phyloP scores from a whole-genome alignment of 2,797 vertebrate genomes.

The Sebastolobus alascanus region DNA sequence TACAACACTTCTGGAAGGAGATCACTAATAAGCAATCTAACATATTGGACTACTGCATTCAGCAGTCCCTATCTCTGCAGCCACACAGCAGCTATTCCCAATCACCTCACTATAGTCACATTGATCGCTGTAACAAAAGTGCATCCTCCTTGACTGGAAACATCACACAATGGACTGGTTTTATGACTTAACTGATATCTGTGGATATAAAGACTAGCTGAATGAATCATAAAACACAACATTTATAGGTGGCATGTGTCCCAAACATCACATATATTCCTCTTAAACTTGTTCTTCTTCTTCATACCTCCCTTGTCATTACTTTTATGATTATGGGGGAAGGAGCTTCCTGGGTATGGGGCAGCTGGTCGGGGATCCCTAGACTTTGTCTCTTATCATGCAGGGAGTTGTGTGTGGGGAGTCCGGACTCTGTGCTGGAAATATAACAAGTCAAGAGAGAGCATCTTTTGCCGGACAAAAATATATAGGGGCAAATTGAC shows the following conservation, averaged over 20 bases:
- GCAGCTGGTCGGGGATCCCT: neutral
- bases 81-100: neutral
- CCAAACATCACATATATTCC: neutral
- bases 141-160: neutral
- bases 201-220: neutral
- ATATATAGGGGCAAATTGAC: slow-evolving; percentile 3
- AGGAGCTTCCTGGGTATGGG: neutral
- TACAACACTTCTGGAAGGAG: slow-evolving; percentile 56
- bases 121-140: slow-evolving; percentile 15
- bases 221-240: neutral
- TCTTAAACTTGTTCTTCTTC: neutral
- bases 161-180: slow-evolving; percentile 2
- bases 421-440: neutral
- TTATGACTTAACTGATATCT: neutral
- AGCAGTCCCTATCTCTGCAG: slow-evolving; percentile 9
- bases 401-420: neutral
- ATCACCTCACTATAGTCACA: neutral
- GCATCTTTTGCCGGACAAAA: neutral
- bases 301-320: neutral
- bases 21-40: slow-evolving; percentile 61
- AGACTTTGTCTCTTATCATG: neutral
- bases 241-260: neutral
- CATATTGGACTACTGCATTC: slow-evolving; percentile 42
- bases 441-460: neutral
- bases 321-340: neutral